A percentile compares a stretch with the other conserved stretches of the same genome.
phyloP scores from a whole-genome alignment of 92 coral and sea anemone species.

The Parazoanthus swiftii region DNA sequence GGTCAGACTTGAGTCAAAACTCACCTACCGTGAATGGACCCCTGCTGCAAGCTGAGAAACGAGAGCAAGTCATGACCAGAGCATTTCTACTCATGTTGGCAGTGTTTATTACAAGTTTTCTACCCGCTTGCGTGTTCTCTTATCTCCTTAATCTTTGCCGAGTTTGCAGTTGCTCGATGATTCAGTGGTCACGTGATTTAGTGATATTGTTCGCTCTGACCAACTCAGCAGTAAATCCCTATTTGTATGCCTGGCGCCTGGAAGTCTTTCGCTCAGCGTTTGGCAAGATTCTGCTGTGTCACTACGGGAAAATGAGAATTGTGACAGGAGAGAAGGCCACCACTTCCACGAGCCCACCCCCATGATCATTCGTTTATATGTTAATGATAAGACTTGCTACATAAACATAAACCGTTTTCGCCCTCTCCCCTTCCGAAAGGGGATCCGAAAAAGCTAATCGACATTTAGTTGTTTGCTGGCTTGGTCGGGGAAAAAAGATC shows the following conservation, averaged over 20 bases:
- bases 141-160: constrained; percentile 66
- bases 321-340: constrained; percentile 19
- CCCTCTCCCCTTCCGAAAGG: too few species aligned
- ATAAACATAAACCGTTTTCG: too few species aligned
- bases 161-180: constrained; percentile 58
- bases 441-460: too few species aligned
- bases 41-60: constrained; percentile 46
- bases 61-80: constrained; percentile 67
- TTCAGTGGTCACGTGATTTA: constrained; percentile 67
- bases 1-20: constrained; percentile 12
- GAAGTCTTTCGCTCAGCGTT: constrained; percentile 59
- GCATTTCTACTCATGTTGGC: constrained; percentile 62
- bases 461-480: too few species aligned
- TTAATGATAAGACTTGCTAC: too few species aligned
- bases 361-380: too few species aligned
- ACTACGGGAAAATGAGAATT: constrained; percentile 25
- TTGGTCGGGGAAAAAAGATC: too few species aligned
- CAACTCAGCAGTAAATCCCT: constrained; percentile 69
- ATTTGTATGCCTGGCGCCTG: constrained; percentile 66
- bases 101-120: constrained; percentile 55
- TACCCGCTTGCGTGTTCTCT: constrained; percentile 53
- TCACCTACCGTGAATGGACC: background rate
- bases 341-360: background rate
- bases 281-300: constrained; percentile 59
- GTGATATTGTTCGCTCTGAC: constrained; percentile 49